Evolutionary conservation across 2,113 vertebrate species (phyloP).

Genomic region (Xenopus borealis): DNA sequence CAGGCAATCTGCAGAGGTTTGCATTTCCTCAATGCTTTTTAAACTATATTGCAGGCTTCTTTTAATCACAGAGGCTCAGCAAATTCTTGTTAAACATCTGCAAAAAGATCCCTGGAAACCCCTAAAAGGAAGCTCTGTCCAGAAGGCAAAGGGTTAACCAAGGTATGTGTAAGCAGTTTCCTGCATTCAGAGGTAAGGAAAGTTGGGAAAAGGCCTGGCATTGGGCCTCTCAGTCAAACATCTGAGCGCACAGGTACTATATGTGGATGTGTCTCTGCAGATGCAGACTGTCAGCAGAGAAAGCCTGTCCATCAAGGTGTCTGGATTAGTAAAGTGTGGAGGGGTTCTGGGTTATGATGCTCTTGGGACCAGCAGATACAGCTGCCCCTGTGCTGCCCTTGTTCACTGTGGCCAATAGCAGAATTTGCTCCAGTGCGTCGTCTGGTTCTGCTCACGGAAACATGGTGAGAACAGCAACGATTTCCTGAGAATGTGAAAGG

Average conservation of each 20-base stretch:
- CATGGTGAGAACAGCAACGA: conserved; percentile 65
- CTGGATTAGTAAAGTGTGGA: neutral
- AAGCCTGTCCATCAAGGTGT: conserved; percentile 2
- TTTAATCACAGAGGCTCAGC: conserved; percentile 4
- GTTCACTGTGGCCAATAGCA: conserved; percentile 11
- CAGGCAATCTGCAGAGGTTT: neutral
- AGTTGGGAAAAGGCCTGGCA: neutral
- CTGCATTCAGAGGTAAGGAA: neutral
- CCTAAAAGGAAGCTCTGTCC: conserved; percentile 39
- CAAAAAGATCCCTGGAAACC: conserved; percentile 13
- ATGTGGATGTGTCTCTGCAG: neutral
- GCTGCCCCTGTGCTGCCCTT: conserved; percentile 52
- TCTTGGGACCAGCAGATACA: conserved; percentile 46
- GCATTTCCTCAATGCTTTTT: neutral
- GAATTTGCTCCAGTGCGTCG: conserved; percentile 23
- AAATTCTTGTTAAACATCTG: neutral
- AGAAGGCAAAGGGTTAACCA: conserved; percentile 41
- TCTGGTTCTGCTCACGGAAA: conserved; percentile 74
- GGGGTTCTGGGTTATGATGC: conserved; percentile 51
- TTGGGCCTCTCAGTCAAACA: conserved; percentile 4
- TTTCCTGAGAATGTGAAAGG: neutral
- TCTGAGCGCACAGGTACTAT: neutral
- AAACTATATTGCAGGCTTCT: neutral
- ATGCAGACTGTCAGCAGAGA: neutral
- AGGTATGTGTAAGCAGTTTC: conserved; percentile 27